Evolutionary conservation across 2,888 invertebrate genomes (phyloP).

Genomic region (Agrotis exclamationis): DNA sequence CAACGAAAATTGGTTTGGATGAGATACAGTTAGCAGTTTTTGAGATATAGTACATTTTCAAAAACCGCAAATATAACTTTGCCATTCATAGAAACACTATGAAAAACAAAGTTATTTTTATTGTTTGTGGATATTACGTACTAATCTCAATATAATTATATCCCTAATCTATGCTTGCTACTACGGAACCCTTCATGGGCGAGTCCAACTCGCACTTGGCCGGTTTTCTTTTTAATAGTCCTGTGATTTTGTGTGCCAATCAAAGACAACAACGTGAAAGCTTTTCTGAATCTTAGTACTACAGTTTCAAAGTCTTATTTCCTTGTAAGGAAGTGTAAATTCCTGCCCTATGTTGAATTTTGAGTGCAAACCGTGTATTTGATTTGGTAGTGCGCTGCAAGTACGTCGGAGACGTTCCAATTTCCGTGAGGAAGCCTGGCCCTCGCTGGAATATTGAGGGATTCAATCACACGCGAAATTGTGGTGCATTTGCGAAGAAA

Average conservation of each 20-base stretch:
- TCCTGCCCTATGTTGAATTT: slow-evolving; percentile 29
- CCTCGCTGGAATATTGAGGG: slow-evolving; percentile 30
- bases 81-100: too few relatives aligned
- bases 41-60: too few relatives aligned
- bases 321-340: slow-evolving; percentile 20
- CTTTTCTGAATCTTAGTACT: not conserved
- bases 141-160: too few relatives aligned
- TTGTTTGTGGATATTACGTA: too few relatives aligned
- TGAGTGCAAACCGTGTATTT: slow-evolving; percentile 35
- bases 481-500: slow-evolving; percentile 19
- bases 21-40: too few relatives aligned
- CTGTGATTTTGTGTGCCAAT: not conserved
- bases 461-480: slow-evolving; percentile 53
- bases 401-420: slow-evolving; percentile 50
- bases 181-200: too few relatives aligned
- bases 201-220: too few relatives aligned
- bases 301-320: not conserved
- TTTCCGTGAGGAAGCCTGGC: slow-evolving; percentile 51
- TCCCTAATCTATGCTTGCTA: too few relatives aligned
- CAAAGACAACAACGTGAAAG: not conserved
- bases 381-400: slow-evolving; percentile 23
- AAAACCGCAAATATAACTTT: too few relatives aligned
- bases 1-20: too few relatives aligned
- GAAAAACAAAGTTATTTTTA: too few relatives aligned
- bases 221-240: not conserved